A percentile compares a stretch with the other conserved stretches of the same genome.
Evolutionary conservation across 2,113 vertebrate species (phyloP).

Genomic region (Onychorhynchus coronatus): DNA sequence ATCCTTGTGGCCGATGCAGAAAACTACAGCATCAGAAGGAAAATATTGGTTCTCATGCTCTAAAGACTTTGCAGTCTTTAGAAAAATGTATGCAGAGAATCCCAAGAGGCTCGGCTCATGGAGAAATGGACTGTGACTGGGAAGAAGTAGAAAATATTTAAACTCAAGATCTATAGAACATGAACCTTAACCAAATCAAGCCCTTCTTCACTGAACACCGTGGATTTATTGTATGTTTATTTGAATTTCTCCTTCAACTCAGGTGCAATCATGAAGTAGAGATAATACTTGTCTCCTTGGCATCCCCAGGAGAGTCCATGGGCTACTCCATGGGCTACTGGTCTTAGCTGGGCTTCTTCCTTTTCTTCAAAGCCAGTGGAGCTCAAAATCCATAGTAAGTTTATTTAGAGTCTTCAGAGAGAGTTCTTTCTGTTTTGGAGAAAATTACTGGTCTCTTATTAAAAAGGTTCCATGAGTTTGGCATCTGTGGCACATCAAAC

Average conservation of each 20-base stretch:
- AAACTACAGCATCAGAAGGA: constrained; percentile 24
- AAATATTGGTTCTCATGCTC: not conserved
- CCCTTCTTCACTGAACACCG: not conserved
- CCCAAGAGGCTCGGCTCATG: not conserved
- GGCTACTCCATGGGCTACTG: not conserved
- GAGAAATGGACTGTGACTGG: not conserved
- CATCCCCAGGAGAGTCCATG: not conserved
- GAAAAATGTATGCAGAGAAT: not conserved
- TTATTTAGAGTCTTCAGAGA: not conserved
- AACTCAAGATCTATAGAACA: not conserved
- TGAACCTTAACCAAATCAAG: not conserved
- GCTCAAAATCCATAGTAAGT: not conserved
- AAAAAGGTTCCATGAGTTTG: not conserved
- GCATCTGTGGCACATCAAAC: not conserved
- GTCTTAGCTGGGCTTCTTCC: not conserved
- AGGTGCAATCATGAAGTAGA: not conserved
- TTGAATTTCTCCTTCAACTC: not conserved
- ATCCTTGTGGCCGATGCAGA: not conserved
- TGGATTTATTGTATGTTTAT: not conserved
- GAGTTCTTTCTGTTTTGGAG: not conserved
- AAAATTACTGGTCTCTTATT: not conserved
- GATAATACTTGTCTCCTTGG: not conserved
- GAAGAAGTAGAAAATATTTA: not conserved
- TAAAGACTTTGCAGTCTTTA: not conserved
- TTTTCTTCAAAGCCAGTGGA: not conserved